These are phyloP conservation scores for Calonectris borealis DNA, from an alignment of 2,113 vertebrate species.

Conservation along the genomic window DNA sequence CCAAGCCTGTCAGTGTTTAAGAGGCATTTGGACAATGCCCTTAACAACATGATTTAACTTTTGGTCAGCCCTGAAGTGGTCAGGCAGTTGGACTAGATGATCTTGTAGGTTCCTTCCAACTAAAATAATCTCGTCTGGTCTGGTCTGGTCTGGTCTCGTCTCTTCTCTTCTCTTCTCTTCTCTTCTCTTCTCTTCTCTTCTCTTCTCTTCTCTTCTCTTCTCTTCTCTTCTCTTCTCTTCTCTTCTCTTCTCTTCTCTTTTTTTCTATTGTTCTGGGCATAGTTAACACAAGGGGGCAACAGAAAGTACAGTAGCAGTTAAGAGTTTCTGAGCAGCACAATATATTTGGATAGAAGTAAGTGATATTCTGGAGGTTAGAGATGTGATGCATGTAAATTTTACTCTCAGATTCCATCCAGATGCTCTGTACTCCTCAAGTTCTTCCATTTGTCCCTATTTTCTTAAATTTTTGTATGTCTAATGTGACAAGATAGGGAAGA, in stretches of 20 bases:
- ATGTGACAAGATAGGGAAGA: not conserved
- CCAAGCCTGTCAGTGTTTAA: not conserved
- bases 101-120: not conserved
- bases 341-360: not conserved
- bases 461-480: not conserved
- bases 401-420: not conserved
- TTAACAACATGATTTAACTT: not conserved
- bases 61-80: not conserved
- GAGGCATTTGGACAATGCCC: not conserved
- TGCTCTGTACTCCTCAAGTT: not conserved
- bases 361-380: not conserved
- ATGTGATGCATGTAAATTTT: not conserved
- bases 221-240: no score
- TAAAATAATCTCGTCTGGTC: not conserved
- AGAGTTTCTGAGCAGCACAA: not conserved
- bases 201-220: no score
- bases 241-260: not conserved
- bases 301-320: not conserved
- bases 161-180: no score
- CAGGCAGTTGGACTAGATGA: not conserved
- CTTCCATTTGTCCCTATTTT: not conserved
- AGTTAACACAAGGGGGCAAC: not conserved
- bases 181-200: no score
- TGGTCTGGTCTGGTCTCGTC: no score
- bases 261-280: not conserved